Evolutionary conservation across 2,797 vertebrate species (phyloP).

Genomic region (Mormyrus proboscirostris): DNA sequence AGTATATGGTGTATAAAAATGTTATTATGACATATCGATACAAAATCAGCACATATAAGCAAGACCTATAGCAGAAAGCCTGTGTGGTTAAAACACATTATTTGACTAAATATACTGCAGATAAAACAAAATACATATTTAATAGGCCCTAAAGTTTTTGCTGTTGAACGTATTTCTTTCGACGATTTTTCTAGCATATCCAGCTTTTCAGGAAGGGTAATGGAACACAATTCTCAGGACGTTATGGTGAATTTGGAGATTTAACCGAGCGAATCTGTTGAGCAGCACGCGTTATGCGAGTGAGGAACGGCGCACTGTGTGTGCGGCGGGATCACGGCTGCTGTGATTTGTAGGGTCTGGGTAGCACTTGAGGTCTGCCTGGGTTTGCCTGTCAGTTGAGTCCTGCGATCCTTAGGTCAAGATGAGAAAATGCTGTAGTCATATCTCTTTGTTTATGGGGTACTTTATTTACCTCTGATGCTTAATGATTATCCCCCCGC

Average conservation of each 20-base stretch:
- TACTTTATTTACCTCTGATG: background rate
- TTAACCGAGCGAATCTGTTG: background rate
- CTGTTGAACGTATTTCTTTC: background rate
- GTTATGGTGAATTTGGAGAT: background rate
- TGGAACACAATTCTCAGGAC: background rate
- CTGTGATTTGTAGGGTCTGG: background rate
- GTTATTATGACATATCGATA: background rate
- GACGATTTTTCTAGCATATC: background rate
- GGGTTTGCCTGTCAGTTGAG: background rate
- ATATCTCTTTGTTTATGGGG: background rate
- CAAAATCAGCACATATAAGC: background rate
- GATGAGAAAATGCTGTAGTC: background rate
- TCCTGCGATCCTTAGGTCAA: background rate
- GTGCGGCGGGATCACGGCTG: background rate
- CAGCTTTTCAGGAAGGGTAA: background rate
- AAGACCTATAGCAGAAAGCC: background rate
- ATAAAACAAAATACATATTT: background rate
- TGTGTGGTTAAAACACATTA: background rate
- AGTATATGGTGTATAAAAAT: background rate
- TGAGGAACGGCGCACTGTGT: background rate
- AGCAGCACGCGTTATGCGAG: background rate
- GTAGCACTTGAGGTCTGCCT: background rate
- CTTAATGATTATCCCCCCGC: background rate
- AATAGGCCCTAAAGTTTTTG: background rate
- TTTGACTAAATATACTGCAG: background rate